Evolutionary conservation across 2,797 vertebrate genomes (phyloP).

Genomic region (Lerista edwardsae): DNA sequence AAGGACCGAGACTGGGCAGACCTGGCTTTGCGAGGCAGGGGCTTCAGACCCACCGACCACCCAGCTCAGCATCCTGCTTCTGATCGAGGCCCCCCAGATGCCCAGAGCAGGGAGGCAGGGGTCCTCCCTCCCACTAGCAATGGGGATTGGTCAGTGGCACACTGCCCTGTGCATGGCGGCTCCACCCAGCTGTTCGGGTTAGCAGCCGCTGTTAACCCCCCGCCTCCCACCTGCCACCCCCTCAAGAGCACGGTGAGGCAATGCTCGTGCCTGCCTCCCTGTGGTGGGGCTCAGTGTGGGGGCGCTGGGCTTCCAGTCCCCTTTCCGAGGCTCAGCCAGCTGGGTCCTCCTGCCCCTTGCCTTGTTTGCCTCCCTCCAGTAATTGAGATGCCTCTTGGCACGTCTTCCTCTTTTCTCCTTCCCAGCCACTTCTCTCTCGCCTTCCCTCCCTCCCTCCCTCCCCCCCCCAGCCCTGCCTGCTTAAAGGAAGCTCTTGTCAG

Average conservation of each 20-base stretch:
- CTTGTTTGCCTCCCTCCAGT: not conserved
- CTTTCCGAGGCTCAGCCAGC: not conserved
- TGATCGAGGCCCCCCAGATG: no score
- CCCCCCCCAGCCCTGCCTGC: not conserved
- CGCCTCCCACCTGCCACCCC: not conserved
- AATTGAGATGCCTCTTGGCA: not conserved
- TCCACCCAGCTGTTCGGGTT: not conserved
- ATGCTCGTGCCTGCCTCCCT: not conserved
- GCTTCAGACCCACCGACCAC: no score
- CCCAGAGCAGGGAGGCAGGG: no score
- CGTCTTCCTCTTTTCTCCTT: not conserved
- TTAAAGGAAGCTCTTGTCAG: constrained; percentile 27
- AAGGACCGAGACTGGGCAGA: no score
- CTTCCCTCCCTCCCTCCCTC: no score
- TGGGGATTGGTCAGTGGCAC: no score
- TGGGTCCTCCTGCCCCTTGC: not conserved
- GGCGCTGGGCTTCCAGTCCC: no score
- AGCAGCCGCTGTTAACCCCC: no score
- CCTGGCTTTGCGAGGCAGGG: no score
- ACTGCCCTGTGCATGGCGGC: not conserved
- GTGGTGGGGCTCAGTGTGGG: not conserved
- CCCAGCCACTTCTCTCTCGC: not conserved
- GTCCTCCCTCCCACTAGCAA: no score
- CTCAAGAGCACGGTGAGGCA: no score
- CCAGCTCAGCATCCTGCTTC: no score